These are phyloP conservation scores for Salpingus planirostris DNA, from an alignment of 2,888 invertebrate species.

Conservation along the genomic window DNA sequence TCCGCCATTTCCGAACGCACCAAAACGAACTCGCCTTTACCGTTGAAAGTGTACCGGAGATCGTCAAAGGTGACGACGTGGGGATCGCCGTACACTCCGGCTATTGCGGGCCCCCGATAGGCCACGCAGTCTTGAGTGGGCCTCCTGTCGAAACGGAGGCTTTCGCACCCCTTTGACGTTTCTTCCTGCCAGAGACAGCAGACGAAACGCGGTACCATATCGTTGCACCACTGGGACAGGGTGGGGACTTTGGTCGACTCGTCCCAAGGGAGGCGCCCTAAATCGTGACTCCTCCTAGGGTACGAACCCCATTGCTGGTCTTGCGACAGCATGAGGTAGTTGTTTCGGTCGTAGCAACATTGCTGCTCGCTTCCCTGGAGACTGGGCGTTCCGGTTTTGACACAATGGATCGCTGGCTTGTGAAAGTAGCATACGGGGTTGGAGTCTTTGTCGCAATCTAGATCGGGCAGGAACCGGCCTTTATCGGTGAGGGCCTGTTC, in stretches of 20 bases:
- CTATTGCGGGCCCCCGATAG: constrained; percentile 87
- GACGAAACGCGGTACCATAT: constrained; percentile 86
- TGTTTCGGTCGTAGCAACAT: constrained; percentile 92
- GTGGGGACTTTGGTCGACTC: constrained; percentile 92
- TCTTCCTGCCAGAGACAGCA: constrained; percentile 93
- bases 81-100: constrained; percentile 83
- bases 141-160: constrained; percentile 86
- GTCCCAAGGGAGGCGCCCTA: no score
- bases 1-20: constrained; percentile 64
- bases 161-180: constrained; percentile 88
- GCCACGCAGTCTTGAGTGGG: constrained; percentile 93
- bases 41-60: constrained; percentile 86
- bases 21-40: constrained; percentile 85
- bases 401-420: constrained; percentile 85
- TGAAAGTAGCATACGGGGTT: constrained; percentile 84
- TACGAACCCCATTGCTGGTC: constrained; percentile 92
- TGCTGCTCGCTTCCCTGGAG: constrained; percentile 91
- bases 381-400: constrained; percentile 84
- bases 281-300: constrained; percentile 76
- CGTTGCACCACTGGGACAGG: constrained; percentile 92
- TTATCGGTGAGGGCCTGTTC: constrained; percentile 86
- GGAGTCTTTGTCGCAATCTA: constrained; percentile 83
- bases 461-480: constrained; percentile 85
- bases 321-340: constrained; percentile 84
- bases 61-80: constrained; percentile 90